Evolutionary conservation across 2,888 invertebrate genomes (phyloP).

Genomic region (Tetragonula carbonaria): DNA sequence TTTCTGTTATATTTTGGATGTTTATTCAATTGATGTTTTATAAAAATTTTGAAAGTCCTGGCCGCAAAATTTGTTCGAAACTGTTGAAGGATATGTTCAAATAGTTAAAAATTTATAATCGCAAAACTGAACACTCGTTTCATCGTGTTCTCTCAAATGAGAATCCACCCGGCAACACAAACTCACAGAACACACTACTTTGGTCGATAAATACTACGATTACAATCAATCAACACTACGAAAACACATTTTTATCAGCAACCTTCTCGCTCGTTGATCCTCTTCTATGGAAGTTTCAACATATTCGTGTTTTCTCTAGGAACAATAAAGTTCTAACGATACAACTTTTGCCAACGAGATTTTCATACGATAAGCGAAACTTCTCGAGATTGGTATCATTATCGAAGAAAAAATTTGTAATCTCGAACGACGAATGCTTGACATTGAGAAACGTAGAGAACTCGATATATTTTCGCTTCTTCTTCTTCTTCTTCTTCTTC

Average conservation of each 20-base stretch:
- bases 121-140: neutral
- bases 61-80: too few relatives aligned
- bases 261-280: neutral
- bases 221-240: neutral
- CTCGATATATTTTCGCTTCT: neutral
- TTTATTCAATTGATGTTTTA: neutral
- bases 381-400: constrained; percentile 7
- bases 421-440: constrained; percentile 16
- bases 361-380: constrained; percentile 15
- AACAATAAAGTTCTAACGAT: constrained; percentile 21
- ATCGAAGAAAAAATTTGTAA: constrained; percentile 4
- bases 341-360: constrained; percentile 5
- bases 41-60: fast-evolving
- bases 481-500: too few relatives aligned
- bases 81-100: neutral
- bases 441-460: neutral
- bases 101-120: neutral
- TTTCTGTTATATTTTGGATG: neutral
- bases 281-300: neutral
- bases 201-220: neutral
- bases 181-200: too few relatives aligned
- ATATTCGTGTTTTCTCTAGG: constrained; percentile 7
- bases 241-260: neutral
- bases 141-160: neutral
- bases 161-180: neutral